Evolutionary conservation across 1,140 invertebrate species (phyloP).

Genomic region (Leptinotarsa texana): DNA sequence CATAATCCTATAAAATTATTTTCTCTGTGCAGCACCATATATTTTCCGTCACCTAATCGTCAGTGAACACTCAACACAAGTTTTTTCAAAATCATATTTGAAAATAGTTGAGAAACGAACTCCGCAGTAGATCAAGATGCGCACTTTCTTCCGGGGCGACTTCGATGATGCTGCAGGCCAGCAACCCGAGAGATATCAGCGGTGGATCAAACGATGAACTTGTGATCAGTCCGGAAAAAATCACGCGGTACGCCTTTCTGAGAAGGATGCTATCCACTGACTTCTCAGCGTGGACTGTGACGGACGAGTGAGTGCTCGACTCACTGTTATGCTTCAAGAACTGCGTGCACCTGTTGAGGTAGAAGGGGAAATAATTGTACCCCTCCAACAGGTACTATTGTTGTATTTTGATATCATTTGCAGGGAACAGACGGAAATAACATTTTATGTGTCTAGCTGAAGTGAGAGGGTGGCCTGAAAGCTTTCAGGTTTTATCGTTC

Average conservation of each 20-base stretch:
- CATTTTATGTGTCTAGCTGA: conserved; percentile 19
- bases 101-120: background rate
- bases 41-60: background rate
- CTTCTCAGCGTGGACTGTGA: conserved; percentile 54
- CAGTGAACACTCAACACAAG: background rate
- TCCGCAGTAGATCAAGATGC: background rate
- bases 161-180: conserved; percentile 12
- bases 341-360: conserved; percentile 55
- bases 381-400: conserved; percentile 52
- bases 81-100: background rate
- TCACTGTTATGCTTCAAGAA: conserved; percentile 56
- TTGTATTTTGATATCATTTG: conserved; percentile 45
- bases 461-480: conserved; percentile 21
- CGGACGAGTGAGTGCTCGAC: conserved; percentile 55
- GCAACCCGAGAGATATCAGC: conserved; percentile 35
- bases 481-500: conserved; percentile 15
- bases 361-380: conserved; percentile 50
- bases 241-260: conserved; percentile 32
- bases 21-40: background rate
- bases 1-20: background rate
- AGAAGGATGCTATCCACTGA: conserved; percentile 49
- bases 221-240: conserved; percentile 20
- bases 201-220: conserved; percentile 34
- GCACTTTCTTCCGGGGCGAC: conserved; percentile 9
- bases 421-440: conserved; percentile 32